These are phyloP conservation scores for Sussaba pulchella DNA, from an alignment of 2,888 invertebrate species.

Conservation along the genomic window DNA sequence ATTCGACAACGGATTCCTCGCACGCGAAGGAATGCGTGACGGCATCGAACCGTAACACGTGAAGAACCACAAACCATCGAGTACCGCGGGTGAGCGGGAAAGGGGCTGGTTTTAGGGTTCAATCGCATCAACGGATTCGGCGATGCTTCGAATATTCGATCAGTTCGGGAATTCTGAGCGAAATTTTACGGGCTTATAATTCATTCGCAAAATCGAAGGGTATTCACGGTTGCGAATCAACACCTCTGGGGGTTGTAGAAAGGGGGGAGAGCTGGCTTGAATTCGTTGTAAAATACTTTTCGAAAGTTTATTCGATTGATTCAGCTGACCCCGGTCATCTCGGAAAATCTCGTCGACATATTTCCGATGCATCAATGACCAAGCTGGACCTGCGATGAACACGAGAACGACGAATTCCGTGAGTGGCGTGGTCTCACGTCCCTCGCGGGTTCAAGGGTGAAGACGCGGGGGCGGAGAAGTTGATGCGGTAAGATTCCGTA, in stretches of 20 bases:
- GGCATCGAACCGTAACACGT: background rate
- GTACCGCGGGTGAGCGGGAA: background rate
- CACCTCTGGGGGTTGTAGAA: no score
- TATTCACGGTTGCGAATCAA: no score
- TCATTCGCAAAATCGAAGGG: no score
- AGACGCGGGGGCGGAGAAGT: no score
- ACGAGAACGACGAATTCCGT: constrained; percentile 11
- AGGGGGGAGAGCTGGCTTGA: no score
- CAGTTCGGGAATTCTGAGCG: no score
- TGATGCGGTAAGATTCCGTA: background rate
- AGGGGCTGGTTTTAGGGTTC: background rate
- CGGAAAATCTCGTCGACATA: background rate
- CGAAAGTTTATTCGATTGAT: no score
- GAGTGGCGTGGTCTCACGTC: background rate
- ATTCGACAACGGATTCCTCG: constrained; percentile 36
- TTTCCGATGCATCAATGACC: background rate
- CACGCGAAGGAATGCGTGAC: constrained; percentile 52
- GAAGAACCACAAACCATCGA: constrained; percentile 4
- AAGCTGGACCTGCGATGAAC: background rate
- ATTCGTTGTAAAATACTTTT: no score
- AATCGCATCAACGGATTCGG: no score
- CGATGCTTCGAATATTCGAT: no score
- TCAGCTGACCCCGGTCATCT: background rate
- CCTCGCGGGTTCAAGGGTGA: background rate
- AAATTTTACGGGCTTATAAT: no score